These are phyloP conservation scores for Augochlora pura DNA, from an alignment of 1,140 invertebrate genomes.

Conservation along the genomic window DNA sequence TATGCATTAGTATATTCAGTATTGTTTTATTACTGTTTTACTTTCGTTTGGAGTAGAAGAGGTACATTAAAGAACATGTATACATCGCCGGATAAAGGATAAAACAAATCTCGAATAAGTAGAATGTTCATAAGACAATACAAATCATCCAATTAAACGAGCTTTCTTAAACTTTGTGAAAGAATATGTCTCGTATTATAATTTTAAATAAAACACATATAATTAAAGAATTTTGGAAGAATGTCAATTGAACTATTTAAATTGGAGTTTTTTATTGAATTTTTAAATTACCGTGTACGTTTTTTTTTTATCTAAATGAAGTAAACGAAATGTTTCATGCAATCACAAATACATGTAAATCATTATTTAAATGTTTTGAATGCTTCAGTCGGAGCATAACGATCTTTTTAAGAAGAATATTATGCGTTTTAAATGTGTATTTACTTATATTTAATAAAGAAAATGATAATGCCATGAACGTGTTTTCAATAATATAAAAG, in stretches of 20 bases:
- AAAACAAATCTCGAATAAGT: slow-evolving; percentile 35
- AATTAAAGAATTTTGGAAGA: slow-evolving; percentile 47
- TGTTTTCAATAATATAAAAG: slow-evolving; percentile 6
- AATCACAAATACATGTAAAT: slow-evolving; percentile 5
- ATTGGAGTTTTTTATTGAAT: slow-evolving; percentile 26
- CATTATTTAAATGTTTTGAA: neutral
- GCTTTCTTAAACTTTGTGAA: slow-evolving; percentile 15
- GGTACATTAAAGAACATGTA: neutral
- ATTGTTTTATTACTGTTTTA: neutral
- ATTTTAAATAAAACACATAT: slow-evolving; percentile 38
- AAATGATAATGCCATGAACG: slow-evolving; percentile 5
- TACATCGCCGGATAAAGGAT: neutral
- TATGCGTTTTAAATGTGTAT: slow-evolving; percentile 37
- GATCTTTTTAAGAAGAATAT: slow-evolving; percentile 27
- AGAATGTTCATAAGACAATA: slow-evolving; percentile 59
- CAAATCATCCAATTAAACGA: slow-evolving; percentile 37
- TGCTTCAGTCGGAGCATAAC: slow-evolving; percentile 11
- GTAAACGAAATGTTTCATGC: slow-evolving; percentile 3
- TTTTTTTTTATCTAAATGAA: slow-evolving; percentile 42
- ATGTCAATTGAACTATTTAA: slow-evolving; percentile 26
- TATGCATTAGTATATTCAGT: neutral
- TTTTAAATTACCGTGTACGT: slow-evolving; percentile 26
- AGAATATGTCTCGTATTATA: slow-evolving; percentile 48
- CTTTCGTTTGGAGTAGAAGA: neutral
- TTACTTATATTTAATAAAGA: slow-evolving; percentile 54